Conservation (phyloP, 2,888 invertebrate species). For the Epinotia nisella region DNA sequence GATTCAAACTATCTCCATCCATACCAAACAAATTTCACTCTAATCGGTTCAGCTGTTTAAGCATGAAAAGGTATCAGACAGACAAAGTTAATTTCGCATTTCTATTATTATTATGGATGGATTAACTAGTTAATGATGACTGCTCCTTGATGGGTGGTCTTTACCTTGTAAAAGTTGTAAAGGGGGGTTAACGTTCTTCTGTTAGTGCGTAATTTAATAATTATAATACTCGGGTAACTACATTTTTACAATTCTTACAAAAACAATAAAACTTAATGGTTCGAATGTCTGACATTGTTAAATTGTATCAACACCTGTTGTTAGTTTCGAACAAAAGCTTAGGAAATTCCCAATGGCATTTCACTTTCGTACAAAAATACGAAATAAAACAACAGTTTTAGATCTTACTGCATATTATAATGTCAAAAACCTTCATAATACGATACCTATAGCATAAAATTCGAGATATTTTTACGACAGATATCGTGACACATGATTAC, state of each 20-base stretch:
- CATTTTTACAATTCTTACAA: background rate
- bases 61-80: no score
- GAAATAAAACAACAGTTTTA: background rate
- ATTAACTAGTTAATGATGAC: background rate
- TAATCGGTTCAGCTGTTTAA: no score
- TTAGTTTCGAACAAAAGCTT: background rate
- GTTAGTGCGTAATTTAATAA: conserved; percentile 8
- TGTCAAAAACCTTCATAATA: no score
- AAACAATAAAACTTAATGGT: background rate
- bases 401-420: no score
- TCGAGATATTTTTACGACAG: background rate
- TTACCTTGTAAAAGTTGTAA: conserved; percentile 9
- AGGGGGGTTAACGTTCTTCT: background rate
- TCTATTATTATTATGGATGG: no score
- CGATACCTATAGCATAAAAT: no score
- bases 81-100: no score
- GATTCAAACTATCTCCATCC: no score
- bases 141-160: conserved; percentile 13
- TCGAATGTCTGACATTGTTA: background rate
- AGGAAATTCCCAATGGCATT: background rate
- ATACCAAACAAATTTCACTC: no score
- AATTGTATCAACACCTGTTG: background rate
- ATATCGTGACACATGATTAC: no score
- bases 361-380: background rate
- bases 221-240: background rate